Percentiles rank a stretch among this genome's conserved stretches.
phyloP scores from a whole-genome alignment of 2,797 vertebrate genomes.

The Fistularia commersonii region DNA sequence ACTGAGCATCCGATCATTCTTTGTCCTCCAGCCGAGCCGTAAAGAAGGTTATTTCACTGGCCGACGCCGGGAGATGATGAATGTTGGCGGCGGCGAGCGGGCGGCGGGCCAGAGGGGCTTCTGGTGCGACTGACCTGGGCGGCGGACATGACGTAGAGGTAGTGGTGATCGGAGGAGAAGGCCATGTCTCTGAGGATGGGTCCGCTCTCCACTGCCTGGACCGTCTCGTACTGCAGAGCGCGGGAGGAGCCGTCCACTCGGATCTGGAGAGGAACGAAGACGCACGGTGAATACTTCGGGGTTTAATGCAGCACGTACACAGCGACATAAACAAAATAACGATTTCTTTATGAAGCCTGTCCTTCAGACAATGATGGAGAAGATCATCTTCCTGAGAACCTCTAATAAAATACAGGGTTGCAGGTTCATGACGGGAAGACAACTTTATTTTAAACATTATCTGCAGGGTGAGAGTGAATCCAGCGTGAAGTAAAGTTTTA shows the following conservation, averaged over 20 bases:
- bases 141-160: conserved; percentile 96
- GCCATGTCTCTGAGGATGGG: conserved; percentile 93
- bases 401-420: no score
- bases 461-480: no score
- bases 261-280: conserved; percentile 74
- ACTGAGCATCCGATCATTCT: no score
- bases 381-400: no score
- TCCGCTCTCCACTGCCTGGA: conserved; percentile 88
- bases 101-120: conserved; percentile 4
- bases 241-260: conserved; percentile 87
- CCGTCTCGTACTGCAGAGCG: conserved; percentile 88
- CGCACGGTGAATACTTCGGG: background rate
- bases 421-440: no score
- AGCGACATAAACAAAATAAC: no score
- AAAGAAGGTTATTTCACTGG: conserved; percentile 38
- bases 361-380: no score
- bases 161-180: conserved; percentile 89
- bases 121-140: conserved; percentile 83
- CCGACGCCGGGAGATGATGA: conserved; percentile 42
- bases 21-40: conserved; percentile 21
- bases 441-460: no score
- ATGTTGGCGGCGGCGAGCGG: conserved; percentile 13
- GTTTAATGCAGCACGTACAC: no score
- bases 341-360: no score
- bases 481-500: background rate